Evolutionary conservation across 2,888 invertebrate species (phyloP).

Genomic region (Lochmaea capreae): DNA sequence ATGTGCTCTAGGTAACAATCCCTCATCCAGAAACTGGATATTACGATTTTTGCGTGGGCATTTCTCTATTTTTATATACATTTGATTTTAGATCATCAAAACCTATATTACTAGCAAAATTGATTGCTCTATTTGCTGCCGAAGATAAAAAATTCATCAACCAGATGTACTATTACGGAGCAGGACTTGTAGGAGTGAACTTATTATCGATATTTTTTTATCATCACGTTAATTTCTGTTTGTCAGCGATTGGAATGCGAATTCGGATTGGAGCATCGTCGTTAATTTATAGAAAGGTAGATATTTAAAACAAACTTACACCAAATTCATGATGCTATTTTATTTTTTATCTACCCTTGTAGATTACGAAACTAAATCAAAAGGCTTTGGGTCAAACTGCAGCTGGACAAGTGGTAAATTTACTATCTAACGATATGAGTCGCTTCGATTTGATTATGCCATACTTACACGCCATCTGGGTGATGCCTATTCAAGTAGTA

Average conservation of each 20-base stretch:
- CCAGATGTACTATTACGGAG: slow-evolving; percentile 71
- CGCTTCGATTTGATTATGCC: slow-evolving; percentile 80
- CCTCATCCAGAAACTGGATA: no score
- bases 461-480: slow-evolving; percentile 83
- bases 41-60: no score
- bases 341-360: slow-evolving; percentile 27
- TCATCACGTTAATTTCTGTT: slow-evolving; percentile 72
- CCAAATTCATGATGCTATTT: not conserved
- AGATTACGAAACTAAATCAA: slow-evolving; percentile 73
- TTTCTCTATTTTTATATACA: no score
- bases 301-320: not conserved
- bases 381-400: slow-evolving; percentile 83
- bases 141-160: slow-evolving; percentile 45
- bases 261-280: slow-evolving; percentile 32
- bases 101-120: slow-evolving; percentile 21
- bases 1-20: no score
- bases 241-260: slow-evolving; percentile 31
- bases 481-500: slow-evolving; percentile 79
- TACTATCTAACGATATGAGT: slow-evolving; percentile 86
- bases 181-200: slow-evolving; percentile 67
- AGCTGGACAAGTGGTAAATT: slow-evolving; percentile 83
- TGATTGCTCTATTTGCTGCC: slow-evolving; percentile 18
- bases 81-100: slow-evolving; percentile 10
- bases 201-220: slow-evolving; percentile 69
- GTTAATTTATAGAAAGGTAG: slow-evolving; percentile 35